These are phyloP conservation scores for Oryzias curvinotus DNA, from an alignment of 2,113 vertebrate species.

Conservation along the genomic window DNA sequence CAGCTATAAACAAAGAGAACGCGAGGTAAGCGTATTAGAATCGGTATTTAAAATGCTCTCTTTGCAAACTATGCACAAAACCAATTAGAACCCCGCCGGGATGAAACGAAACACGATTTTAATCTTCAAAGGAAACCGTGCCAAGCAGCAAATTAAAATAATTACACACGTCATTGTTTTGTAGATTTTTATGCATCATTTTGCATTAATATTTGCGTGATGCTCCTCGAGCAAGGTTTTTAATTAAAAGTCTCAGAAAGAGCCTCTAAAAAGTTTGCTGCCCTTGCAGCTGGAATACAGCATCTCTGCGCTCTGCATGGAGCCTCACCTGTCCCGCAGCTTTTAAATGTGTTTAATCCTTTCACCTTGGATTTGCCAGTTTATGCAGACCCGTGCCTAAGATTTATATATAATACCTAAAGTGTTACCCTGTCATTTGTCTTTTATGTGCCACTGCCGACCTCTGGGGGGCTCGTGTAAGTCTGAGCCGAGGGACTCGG, in stretches of 20 bases:
- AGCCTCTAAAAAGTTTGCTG: conserved; percentile 54
- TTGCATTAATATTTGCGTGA: conserved; percentile 72
- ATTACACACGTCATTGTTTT: conserved; percentile 77
- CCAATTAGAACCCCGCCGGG: conserved; percentile 78
- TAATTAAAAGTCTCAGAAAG: conserved; percentile 68
- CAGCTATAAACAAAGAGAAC: conserved; percentile 64
- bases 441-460: conserved; percentile 46
- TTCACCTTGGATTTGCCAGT: conserved; percentile 34
- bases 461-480: conserved; percentile 38
- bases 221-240: conserved; percentile 69
- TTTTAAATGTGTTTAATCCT: conserved; percentile 33
- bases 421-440: conserved; percentile 29
- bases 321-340: conserved; percentile 17
- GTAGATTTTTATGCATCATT: conserved; percentile 70
- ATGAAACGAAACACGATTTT: conserved; percentile 77
- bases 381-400: not conserved
- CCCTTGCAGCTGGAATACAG: conserved; percentile 38
- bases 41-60: conserved; percentile 73
- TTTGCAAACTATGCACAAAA: conserved; percentile 62
- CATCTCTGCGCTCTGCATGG: not conserved
- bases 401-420: conserved; percentile 11
- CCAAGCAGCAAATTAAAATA: conserved; percentile 74
- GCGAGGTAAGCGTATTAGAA: conserved; percentile 70
- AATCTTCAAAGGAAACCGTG: conserved; percentile 78
- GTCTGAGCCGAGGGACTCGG: conserved; percentile 30